Evolutionary conservation across 1,140 invertebrate genomes (phyloP).

Genomic region (Onthophagus taurus): DNA sequence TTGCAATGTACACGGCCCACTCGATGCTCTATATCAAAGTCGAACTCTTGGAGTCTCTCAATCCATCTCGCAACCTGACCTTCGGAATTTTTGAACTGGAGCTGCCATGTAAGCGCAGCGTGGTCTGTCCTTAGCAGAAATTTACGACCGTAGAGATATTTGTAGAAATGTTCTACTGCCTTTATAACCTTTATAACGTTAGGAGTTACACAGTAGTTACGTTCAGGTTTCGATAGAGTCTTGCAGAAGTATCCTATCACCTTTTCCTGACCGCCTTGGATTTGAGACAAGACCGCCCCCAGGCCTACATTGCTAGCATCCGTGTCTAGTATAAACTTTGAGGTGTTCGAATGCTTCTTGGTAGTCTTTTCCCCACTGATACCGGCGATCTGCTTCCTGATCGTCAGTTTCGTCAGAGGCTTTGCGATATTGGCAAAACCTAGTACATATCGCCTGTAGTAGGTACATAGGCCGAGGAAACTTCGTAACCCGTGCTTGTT

Average conservation of each 20-base stretch:
- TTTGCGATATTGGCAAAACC: too few relatives aligned
- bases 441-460: too few relatives aligned
- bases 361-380: too few relatives aligned
- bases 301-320: slow-evolving; percentile 6
- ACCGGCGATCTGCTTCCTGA: not conserved
- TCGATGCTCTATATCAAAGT: slow-evolving; percentile 5
- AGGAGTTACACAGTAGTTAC: slow-evolving; percentile 1
- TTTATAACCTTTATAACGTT: slow-evolving; percentile 20
- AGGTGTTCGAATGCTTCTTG: not conserved
- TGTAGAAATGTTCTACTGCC: not conserved
- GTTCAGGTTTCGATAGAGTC: not conserved
- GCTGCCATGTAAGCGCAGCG: not conserved
- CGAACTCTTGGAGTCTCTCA: not conserved
- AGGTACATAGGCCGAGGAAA: too few relatives aligned
- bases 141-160: slow-evolving; percentile 2
- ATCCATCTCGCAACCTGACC: not conserved
- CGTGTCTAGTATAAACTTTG: not conserved
- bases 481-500: too few relatives aligned
- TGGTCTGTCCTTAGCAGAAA: slow-evolving; percentile 8
- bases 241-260: slow-evolving; percentile 1
- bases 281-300: slow-evolving; percentile 4
- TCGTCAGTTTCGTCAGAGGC: too few relatives aligned
- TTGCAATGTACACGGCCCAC: not conserved
- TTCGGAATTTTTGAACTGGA: not conserved
- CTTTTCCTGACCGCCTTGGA: not conserved